phyloP scores from a whole-genome alignment of 2,797 vertebrate genomes.

The Coregonus ussuriensis region DNA sequence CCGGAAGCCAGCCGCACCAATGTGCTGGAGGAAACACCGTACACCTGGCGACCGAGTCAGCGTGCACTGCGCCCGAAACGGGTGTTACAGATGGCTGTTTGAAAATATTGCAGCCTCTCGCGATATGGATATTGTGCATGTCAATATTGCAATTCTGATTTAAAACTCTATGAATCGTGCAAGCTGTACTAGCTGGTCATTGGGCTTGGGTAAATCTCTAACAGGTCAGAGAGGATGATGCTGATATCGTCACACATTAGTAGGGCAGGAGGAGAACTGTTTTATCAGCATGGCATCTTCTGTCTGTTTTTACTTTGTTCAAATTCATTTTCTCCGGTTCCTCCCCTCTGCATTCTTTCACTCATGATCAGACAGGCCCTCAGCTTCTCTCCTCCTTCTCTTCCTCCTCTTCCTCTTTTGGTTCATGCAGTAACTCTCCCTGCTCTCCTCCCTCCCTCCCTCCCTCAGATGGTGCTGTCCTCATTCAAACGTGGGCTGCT shows the following conservation, averaged over 20 bases:
- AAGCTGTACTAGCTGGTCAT: neutral
- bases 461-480: slow-evolving; percentile 88
- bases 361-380: slow-evolving; percentile 43
- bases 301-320: slow-evolving; percentile 22
- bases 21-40: no score
- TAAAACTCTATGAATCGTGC: no score
- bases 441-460: slow-evolving; percentile 48
- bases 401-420: slow-evolving; percentile 46
- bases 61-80: no score
- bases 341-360: slow-evolving; percentile 41
- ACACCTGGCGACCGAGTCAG: no score
- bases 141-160: no score
- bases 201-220: neutral
- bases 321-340: slow-evolving; percentile 31
- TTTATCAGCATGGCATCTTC: neutral
- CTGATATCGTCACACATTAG: neutral
- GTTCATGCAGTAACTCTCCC: slow-evolving; percentile 69
- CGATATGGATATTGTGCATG: no score
- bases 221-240: neutral
- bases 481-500: slow-evolving; percentile 95
- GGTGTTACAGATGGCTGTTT: no score
- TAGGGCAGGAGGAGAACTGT: neutral
- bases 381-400: slow-evolving; percentile 32
- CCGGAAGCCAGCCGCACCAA: no score
- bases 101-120: no score